Conservation (phyloP, 2,113 vertebrate genomes). For the Gila orcuttii region DNA sequence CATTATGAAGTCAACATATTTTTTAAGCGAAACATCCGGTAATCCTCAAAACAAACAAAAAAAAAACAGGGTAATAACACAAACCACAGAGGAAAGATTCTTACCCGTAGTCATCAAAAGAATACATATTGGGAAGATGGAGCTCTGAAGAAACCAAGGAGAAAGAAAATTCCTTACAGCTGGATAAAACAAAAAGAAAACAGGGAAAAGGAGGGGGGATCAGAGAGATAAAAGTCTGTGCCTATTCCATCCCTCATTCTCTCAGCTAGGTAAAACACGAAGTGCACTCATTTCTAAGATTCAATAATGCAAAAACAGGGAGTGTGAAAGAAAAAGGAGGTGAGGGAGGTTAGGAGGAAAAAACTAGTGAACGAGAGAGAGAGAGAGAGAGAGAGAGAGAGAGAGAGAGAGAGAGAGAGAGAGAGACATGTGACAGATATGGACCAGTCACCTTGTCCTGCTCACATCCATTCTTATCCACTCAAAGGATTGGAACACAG, state of each 20-base stretch:
- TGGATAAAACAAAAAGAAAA: conserved; percentile 27
- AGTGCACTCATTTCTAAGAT: conserved; percentile 3
- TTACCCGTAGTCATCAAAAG: conserved; percentile 87
- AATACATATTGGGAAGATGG: conserved; percentile 81
- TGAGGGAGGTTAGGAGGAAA: conserved; percentile 63
- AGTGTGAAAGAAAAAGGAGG: conserved; percentile 71
- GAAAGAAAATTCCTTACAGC: conserved; percentile 39
- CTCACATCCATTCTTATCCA: conserved; percentile 64
- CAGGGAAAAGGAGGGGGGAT: conserved; percentile 26
- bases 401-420: conserved; percentile 48
- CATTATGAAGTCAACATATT: conserved; percentile 24
- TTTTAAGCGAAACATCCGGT: background rate
- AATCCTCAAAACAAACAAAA: background rate
- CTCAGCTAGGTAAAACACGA: conserved; percentile 70
- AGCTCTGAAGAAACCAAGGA: conserved; percentile 60
- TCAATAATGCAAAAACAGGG: conserved; percentile 62
- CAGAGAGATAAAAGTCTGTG: conserved; percentile 1
- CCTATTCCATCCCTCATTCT: conserved; percentile 45
- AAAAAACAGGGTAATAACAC: conserved; percentile 18
- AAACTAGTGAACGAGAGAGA: conserved; percentile 61
- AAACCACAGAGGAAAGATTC: conserved; percentile 62
- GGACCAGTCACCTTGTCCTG: conserved; percentile 86
- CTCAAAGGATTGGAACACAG: conserved; percentile 76
- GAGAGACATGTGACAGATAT: conserved; percentile 84
- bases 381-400: conserved; percentile 76